Base-by-base conservation (phyloP, 2,797 vertebrate genomes). In the Otolemur crassicaudatus region DNA sequence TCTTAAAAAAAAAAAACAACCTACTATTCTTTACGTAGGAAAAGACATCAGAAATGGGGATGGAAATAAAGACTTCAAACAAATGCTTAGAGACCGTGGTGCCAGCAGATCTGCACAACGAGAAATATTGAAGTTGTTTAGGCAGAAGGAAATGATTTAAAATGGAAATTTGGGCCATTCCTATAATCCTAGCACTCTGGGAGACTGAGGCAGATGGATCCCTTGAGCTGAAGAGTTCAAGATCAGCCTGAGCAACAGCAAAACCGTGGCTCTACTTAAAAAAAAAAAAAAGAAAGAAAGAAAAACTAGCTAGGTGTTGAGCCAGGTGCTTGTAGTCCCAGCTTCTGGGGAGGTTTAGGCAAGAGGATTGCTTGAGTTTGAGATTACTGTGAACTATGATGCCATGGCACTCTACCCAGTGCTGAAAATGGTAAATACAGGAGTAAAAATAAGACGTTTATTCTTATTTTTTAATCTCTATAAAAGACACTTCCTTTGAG, bases 391-490 rank as follows among this genome's bases (percentile, higher is more conserved):
- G 49, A 53, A 53, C 14, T 53, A 17, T 53, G 14, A 53, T 53
- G 49, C 49, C 49, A 53, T 53, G 46, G 49, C 49, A 53, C 49
- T 53, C 14, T 53, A 53, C 3, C 49, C 49, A 53, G 31, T 86
- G 25, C 49, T 61, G 10, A 60, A 75, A 84, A 61, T 92, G 70
- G 61, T 61, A 76, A 70, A n/a, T 83, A 7, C 25, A 20, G 40
- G 25, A 34, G n/a, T 49, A 87, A 61, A 58, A 61, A 65, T n/a
- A 37, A 80, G 43, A 25, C 4, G 23, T 70, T 86, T 75, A 40
- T 61, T 61, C 56, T 60, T 76, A 60, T 43, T 87, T 75, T 85
- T 87, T 43, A 75, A 83, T 92, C 61, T 60, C 40, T 87, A 88
- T 92, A 60, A 76, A 58, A 58, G 77, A 53, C 1, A 2, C 4